Conservation (phyloP, 2,797 vertebrate genomes). For the Darevskia nairensis region DNA sequence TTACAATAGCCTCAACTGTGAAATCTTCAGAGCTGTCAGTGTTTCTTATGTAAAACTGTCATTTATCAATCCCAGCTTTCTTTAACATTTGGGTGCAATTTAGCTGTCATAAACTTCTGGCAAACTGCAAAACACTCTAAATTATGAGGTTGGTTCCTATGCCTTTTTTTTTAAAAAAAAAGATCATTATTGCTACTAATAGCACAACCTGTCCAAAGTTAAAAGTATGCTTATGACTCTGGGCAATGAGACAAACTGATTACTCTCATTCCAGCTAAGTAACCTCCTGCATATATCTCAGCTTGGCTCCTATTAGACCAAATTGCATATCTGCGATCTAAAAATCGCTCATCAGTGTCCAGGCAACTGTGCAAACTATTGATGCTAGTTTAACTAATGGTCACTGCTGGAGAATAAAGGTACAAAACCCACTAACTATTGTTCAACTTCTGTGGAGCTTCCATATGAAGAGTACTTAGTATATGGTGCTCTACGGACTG, state of each 20-base stretch:
- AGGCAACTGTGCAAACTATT: rapidly evolving
- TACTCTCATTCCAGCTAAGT: not conserved
- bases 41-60: not conserved
- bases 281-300: not conserved
- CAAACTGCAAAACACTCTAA: not conserved
- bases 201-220: not conserved
- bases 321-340: not conserved
- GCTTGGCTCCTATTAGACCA: slow-evolving; percentile 16
- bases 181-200: not conserved
- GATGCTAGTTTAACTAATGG: not conserved
- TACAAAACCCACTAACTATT: not conserved
- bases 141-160: not conserved
- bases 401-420: not conserved
- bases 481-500: no score
- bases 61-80: not conserved
- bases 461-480: not conserved
- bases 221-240: not conserved
- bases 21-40: not conserved
- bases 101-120: not conserved
- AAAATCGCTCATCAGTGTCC: not conserved
- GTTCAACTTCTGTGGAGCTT: not conserved
- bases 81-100: not conserved
- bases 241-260: not conserved
- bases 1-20: not conserved
- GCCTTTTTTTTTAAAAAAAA: not conserved